These are phyloP conservation scores for Hirudinaria manillensis DNA, from an alignment of 2,888 invertebrate species.

Conservation along the genomic window DNA sequence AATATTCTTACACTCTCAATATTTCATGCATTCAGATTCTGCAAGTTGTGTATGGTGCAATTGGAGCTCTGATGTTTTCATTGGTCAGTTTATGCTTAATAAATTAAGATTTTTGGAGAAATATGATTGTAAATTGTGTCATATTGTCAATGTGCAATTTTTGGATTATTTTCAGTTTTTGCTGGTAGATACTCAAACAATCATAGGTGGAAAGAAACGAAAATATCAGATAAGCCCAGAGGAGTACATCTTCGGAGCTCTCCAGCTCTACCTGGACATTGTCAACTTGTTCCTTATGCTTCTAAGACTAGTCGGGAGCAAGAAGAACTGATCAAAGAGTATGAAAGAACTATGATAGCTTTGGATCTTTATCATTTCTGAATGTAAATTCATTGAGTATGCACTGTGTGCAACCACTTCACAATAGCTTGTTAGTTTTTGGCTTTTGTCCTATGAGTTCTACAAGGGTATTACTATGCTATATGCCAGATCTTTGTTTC, in stretches of 20 bases:
- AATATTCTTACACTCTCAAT: neutral
- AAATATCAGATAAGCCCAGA: slow-evolving; percentile 62
- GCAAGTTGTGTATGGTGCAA: slow-evolving; percentile 21
- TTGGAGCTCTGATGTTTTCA: slow-evolving; percentile 27
- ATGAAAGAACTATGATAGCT: neutral
- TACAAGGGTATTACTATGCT: neutral
- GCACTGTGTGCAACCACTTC: neutral
- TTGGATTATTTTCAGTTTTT: slow-evolving; percentile 55
- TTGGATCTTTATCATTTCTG: neutral
- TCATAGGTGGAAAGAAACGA: slow-evolving; percentile 61
- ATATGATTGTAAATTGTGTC: too few species aligned
- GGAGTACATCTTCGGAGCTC: slow-evolving; percentile 63
- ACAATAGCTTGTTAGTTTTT: neutral
- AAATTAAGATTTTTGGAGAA: neutral
- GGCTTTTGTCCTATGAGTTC: neutral
- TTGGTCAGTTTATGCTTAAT: slow-evolving; percentile 13
- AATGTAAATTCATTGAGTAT: neutral
- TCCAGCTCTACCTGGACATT: slow-evolving; percentile 64
- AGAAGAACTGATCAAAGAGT: neutral
- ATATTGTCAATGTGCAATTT: neutral
- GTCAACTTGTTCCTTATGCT: slow-evolving; percentile 61
- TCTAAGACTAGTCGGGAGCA: slow-evolving; percentile 66
- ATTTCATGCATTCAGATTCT: slow-evolving; percentile 6
- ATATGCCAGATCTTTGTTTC: too few species aligned
- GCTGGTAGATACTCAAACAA: slow-evolving; percentile 64